Evolutionary conservation across 1,140 invertebrate species (phyloP).

Genomic region (Drosophila yakuba): DNA sequence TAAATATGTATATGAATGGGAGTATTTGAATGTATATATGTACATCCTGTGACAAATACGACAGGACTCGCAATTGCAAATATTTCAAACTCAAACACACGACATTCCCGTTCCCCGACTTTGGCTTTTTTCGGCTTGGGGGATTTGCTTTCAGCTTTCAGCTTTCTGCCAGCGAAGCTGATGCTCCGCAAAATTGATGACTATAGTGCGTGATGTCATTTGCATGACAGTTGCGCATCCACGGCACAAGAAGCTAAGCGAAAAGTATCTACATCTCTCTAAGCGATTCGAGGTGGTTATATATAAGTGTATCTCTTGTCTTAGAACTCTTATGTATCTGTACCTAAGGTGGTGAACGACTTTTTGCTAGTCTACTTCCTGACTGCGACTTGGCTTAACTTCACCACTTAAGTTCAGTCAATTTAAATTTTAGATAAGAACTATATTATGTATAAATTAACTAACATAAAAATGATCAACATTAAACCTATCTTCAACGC

Average conservation of each 20-base stretch:
- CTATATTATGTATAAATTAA: no score
- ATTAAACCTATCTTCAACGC: not conserved
- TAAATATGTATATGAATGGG: slow-evolving; percentile 22
- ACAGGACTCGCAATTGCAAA: slow-evolving; percentile 82
- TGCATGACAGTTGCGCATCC: slow-evolving; percentile 78
- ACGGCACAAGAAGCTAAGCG: slow-evolving; percentile 31
- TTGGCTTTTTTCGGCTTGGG: slow-evolving; percentile 56
- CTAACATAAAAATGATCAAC: not conserved
- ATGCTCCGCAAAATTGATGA: slow-evolving; percentile 70
- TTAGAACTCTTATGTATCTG: not conserved
- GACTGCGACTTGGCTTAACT: not conserved
- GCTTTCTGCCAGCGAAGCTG: slow-evolving; percentile 43
- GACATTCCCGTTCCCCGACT: slow-evolving; percentile 45
- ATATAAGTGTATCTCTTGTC: slow-evolving; percentile 5
- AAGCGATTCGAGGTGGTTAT: slow-evolving; percentile 38
- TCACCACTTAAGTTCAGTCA: not conserved
- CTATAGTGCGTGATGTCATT: slow-evolving; percentile 82
- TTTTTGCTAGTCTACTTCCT: not conserved
- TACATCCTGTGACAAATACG: slow-evolving; percentile 77
- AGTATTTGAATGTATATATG: slow-evolving; percentile 18
- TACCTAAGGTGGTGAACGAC: not conserved
- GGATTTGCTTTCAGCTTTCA: slow-evolving; percentile 67
- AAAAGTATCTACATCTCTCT: slow-evolving; percentile 48
- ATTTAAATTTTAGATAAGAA: no score
- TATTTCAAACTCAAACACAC: slow-evolving; percentile 80